Evolutionary conservation across 2,888 invertebrate genomes (phyloP).

Genomic region (Patella depressa): DNA sequence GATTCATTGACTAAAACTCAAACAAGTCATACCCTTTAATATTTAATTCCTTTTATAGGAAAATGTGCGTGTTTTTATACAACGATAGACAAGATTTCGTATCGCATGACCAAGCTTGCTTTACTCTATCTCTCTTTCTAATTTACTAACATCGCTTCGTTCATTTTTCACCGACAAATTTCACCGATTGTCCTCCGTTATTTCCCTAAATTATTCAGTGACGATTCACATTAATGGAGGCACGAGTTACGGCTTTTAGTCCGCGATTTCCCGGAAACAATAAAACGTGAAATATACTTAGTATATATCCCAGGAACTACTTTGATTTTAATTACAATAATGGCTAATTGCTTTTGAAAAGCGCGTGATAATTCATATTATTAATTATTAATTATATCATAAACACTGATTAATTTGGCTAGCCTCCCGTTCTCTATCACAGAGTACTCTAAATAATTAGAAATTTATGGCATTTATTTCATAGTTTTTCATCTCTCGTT

Average conservation of each 20-base stretch:
- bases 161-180: neutral
- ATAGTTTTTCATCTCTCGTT: no score
- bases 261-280: no score
- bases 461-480: no score
- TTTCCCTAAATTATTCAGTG: neutral
- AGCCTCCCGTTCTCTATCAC: no score
- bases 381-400: no score
- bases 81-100: neutral
- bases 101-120: neutral
- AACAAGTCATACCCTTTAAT: neutral
- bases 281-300: no score
- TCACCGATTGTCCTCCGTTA: neutral
- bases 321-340: neutral
- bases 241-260: neutral
- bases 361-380: no score
- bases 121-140: neutral
- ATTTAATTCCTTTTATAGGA: constrained; percentile 7
- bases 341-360: constrained; percentile 6
- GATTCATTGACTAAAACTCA: neutral
- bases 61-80: neutral
- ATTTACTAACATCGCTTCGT: neutral
- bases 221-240: neutral
- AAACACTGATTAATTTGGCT: no score
- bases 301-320: no score
- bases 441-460: no score